phyloP scores from a whole-genome alignment of 2,113 vertebrate genomes.

The Oenanthe oenanthe region DNA sequence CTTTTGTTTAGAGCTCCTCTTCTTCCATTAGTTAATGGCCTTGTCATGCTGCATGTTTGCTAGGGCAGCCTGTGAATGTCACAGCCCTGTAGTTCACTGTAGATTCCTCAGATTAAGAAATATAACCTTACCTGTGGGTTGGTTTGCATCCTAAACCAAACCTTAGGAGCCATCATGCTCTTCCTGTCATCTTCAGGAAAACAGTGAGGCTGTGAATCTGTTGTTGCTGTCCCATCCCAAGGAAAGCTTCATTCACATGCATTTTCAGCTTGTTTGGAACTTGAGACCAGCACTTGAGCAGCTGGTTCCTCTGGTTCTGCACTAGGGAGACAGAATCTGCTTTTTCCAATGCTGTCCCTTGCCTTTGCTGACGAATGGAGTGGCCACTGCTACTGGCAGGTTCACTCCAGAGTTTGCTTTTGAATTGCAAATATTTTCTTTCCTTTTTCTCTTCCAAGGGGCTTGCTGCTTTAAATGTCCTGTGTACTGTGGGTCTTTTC shows the following conservation, averaged over 20 bases:
- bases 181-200: not conserved
- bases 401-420: not conserved
- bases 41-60: not conserved
- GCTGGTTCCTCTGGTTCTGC: not conserved
- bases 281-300: not conserved
- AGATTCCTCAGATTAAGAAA: not conserved
- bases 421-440: not conserved
- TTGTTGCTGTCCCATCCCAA: not conserved
- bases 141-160: not conserved
- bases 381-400: not conserved
- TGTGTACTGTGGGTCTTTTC: not conserved
- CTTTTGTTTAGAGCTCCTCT: conserved; percentile 14
- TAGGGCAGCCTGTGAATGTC: not conserved
- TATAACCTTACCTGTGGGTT: not conserved
- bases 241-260: not conserved
- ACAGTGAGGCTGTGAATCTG: not conserved
- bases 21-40: conserved; percentile 15
- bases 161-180: not conserved
- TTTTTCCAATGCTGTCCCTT: not conserved
- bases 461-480: not conserved
- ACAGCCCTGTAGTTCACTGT: not conserved
- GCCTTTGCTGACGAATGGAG: not conserved
- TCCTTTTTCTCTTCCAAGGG: not conserved
- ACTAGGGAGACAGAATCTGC: not conserved
- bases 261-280: not conserved